phyloP scores from a whole-genome alignment of 1,140 invertebrate species.

The Chelonus insularis region DNA sequence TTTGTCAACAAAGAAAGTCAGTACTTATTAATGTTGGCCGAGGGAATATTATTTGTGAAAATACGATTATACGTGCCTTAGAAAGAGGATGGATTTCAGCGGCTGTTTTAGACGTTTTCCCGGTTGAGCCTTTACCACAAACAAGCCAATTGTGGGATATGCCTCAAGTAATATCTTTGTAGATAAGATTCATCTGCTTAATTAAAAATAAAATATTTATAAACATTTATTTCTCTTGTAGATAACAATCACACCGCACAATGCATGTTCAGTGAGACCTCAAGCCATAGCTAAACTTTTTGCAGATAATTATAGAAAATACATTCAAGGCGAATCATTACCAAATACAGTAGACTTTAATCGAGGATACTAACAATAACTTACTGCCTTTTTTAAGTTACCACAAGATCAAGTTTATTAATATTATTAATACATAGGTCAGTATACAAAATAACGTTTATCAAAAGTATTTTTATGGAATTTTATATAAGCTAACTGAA shows the following conservation, averaged over 20 bases:
- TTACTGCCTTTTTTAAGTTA: neutral
- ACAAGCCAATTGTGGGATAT: slow-evolving; percentile 61
- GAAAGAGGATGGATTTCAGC: slow-evolving; percentile 62
- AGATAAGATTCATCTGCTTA: no score
- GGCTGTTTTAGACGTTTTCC: slow-evolving; percentile 67
- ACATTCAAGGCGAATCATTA: slow-evolving; percentile 35
- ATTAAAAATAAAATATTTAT: no score
- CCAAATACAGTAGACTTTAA: slow-evolving; percentile 38
- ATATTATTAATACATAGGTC: no score
- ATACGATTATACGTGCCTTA: slow-evolving; percentile 61
- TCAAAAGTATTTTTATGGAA: no score
- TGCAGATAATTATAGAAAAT: slow-evolving; percentile 51
- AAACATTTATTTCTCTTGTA: slow-evolving; percentile 33
- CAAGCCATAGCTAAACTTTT: slow-evolving; percentile 56
- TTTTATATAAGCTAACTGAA: no score
- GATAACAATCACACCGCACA: slow-evolving; percentile 64
- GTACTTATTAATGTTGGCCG: slow-evolving; percentile 66
- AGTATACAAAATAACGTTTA: no score
- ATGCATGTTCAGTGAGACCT: slow-evolving; percentile 54
- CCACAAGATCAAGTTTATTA: no score
- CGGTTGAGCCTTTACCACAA: slow-evolving; percentile 61
- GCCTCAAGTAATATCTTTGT: slow-evolving; percentile 50
- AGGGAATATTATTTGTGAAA: slow-evolving; percentile 62
- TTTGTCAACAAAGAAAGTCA: slow-evolving; percentile 49
- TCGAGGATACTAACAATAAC: slow-evolving; percentile 40